phyloP scores from a whole-genome alignment of 2,888 invertebrate species.

The Ophion slaviceki region DNA sequence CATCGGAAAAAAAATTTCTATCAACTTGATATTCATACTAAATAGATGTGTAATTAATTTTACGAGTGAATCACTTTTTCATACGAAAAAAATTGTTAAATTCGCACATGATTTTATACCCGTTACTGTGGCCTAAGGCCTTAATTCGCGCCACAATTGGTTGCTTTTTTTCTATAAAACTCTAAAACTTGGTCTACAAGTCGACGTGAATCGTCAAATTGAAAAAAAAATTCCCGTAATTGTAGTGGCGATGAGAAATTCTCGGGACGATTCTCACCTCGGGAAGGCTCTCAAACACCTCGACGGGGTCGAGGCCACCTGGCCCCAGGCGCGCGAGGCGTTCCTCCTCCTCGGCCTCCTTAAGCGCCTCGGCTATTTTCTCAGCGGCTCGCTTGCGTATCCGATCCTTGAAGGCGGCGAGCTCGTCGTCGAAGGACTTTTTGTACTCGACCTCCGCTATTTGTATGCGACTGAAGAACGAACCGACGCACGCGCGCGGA shows the following conservation, averaged over 20 bases:
- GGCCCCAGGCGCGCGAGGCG: conserved; percentile 94
- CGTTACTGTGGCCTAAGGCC: too few relatives aligned
- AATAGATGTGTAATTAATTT: too few relatives aligned
- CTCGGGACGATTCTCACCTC: conserved; percentile 85
- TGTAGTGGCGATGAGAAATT: background rate
- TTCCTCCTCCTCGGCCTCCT: conserved; percentile 95
- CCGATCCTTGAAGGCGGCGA: conserved; percentile 94
- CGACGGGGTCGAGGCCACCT: conserved; percentile 98
- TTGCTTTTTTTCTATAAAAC: too few relatives aligned
- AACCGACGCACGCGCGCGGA: conserved; percentile 94
- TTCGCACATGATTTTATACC: too few relatives aligned
- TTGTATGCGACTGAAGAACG: conserved; percentile 96
- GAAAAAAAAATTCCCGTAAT: background rate
- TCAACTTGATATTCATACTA: too few relatives aligned
- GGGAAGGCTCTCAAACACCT: conserved; percentile 97
- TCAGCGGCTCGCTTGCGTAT: conserved; percentile 93
- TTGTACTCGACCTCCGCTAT: conserved; percentile 96
- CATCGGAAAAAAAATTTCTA: too few relatives aligned
- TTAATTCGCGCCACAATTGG: too few relatives aligned
- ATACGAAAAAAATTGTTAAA: too few relatives aligned
- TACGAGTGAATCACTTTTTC: too few relatives aligned
- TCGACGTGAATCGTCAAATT: background rate
- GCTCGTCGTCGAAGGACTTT: conserved; percentile 96
- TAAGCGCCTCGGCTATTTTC: conserved; percentile 93
- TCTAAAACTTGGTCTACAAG: background rate